These are phyloP conservation scores for Neomonachus schauinslandi DNA, from an alignment of 2,113 vertebrate genomes.

Conservation along the genomic window DNA sequence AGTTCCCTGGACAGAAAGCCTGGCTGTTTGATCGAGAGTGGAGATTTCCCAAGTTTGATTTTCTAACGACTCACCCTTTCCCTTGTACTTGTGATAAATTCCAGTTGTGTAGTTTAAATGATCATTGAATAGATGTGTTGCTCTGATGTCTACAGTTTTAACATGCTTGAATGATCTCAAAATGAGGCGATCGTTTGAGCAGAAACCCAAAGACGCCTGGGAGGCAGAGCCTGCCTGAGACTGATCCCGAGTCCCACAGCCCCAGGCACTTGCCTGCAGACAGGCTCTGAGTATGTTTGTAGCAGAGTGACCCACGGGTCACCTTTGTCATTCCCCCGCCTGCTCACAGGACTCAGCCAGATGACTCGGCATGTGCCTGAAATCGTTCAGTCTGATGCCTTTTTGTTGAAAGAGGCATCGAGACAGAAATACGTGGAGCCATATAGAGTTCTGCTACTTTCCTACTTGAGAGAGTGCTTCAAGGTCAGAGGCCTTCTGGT, in stretches of 20 bases:
- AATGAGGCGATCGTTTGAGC: constrained; percentile 69
- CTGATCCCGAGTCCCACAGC: constrained; percentile 35
- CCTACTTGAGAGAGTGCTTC: not conserved
- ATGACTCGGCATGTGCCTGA: not conserved
- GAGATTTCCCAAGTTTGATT: constrained; percentile 70
- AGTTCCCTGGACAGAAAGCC: not conserved
- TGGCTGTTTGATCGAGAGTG: not conserved
- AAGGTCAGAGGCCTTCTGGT: not conserved
- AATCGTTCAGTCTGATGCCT: not conserved
- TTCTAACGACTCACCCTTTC: constrained; percentile 30
- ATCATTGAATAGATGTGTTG: constrained; percentile 61
- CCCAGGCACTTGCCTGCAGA: not conserved
- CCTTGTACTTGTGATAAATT: constrained; percentile 67
- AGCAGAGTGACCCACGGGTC: not conserved
- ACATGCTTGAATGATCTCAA: constrained; percentile 71
- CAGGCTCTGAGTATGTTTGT: not conserved
- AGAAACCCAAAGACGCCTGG: constrained; percentile 53
- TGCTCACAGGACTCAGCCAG: not conserved
- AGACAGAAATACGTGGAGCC: not conserved
- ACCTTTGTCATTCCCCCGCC: not conserved
- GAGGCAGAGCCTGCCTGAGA: constrained; percentile 27
- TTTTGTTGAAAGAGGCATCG: not conserved
- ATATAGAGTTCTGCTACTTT: fast-evolving
- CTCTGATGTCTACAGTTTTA: constrained; percentile 59
- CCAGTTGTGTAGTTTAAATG: constrained; percentile 71